Conservation (phyloP, 2,113 vertebrate genomes). For the Enhydra lutris region DNA sequence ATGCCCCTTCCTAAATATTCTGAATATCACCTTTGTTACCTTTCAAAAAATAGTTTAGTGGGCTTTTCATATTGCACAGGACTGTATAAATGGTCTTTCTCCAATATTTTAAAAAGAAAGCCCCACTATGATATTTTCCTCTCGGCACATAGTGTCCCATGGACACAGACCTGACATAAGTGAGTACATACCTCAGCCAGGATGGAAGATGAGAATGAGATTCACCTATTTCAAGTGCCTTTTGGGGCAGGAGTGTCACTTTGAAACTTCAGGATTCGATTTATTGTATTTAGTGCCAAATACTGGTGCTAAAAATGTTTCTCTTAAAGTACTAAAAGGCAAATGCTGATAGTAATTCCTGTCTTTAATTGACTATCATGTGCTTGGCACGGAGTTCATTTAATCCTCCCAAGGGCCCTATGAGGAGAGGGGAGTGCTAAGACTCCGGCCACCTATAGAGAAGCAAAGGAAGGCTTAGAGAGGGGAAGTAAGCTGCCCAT, state of each 20-base stretch:
- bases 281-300: not conserved
- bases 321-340: not conserved
- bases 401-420: not conserved
- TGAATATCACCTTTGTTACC: not conserved
- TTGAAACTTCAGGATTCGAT: not conserved
- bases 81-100: not conserved
- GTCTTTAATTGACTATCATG: not conserved
- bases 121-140: not conserved
- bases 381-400: not conserved
- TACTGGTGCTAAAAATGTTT: not conserved
- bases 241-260: not conserved
- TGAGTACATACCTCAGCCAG: not conserved
- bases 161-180: not conserved
- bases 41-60: not conserved
- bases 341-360: not conserved
- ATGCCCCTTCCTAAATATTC: not conserved
- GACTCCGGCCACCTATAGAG: not conserved
- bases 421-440: not conserved
- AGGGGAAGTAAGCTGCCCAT: not conserved
- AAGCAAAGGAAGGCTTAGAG: not conserved
- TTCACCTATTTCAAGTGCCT: not conserved
- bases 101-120: not conserved
- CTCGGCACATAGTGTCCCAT: not conserved
- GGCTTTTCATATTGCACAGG: not conserved
- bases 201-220: not conserved